Conservation (phyloP, 2,113 vertebrate genomes). For the Syngnathoides biaculeatus region DNA sequence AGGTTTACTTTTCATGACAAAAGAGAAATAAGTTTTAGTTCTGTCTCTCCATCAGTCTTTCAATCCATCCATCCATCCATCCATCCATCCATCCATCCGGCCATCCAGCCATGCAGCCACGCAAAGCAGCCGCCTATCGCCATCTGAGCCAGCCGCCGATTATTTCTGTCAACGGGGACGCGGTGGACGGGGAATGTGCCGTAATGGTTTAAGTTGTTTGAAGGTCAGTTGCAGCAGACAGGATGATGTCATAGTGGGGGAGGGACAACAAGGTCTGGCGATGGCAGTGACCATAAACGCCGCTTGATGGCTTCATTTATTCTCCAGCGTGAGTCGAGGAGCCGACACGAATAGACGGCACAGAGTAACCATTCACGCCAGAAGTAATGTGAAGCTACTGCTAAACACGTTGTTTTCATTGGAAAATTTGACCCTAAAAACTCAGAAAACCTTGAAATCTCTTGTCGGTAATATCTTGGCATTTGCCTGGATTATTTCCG, state of each 20-base stretch:
- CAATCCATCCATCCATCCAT: neutral
- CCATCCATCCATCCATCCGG: too few relatives aligned
- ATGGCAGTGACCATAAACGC: slow-evolving; percentile 5
- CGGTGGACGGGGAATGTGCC: slow-evolving; percentile 4
- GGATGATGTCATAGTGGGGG: slow-evolving; percentile 43
- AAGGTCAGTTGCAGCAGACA: slow-evolving; percentile 45
- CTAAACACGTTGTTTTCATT: neutral
- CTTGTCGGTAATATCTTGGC: too few relatives aligned
- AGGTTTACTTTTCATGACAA: neutral
- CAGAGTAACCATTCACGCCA: neutral
- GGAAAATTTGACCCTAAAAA: too few relatives aligned
- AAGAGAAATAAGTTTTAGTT: neutral
- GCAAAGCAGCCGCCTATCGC: neutral
- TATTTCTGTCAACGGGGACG: neutral
- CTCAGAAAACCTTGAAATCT: too few relatives aligned
- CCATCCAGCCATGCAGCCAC: too few relatives aligned
- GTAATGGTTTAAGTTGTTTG: slow-evolving; percentile 44
- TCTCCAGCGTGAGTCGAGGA: neutral
- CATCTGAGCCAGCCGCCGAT: too few relatives aligned
- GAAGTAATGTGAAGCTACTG: neutral
- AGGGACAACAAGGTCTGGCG: slow-evolving; percentile 11
- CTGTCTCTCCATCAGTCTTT: neutral
- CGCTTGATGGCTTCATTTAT: neutral
- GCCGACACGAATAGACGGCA: neutral
- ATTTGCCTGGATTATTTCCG: too few relatives aligned